Evolutionary conservation across 2,113 vertebrate genomes (phyloP).

Genomic region (Mobula birostris): DNA sequence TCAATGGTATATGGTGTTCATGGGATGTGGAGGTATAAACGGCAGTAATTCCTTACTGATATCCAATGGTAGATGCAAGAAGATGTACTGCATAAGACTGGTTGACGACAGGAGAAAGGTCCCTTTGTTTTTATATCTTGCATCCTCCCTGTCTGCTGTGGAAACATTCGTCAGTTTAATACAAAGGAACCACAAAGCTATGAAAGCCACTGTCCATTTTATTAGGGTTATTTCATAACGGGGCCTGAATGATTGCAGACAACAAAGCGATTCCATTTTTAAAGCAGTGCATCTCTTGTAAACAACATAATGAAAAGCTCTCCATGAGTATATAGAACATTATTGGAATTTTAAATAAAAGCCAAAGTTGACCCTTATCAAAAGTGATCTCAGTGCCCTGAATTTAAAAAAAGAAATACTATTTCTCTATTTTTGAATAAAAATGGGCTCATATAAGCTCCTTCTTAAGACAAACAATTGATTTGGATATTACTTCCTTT

Average conservation of each 20-base stretch:
- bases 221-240: neutral
- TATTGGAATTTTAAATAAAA: neutral
- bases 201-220: neutral
- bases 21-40: neutral
- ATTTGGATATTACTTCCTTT: neutral
- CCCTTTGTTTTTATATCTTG: neutral
- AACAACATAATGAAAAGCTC: neutral
- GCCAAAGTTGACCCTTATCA: neutral
- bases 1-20: neutral
- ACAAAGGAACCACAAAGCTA: neutral
- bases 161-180: neutral
- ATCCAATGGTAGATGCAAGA: neutral
- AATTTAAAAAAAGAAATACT: neutral
- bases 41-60: neutral
- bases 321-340: neutral
- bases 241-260: neutral
- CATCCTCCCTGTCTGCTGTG: neutral
- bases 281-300: neutral
- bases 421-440: neutral
- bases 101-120: neutral
- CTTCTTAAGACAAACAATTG: constrained; percentile 6
- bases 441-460: neutral
- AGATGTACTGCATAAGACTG: neutral
- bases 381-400: neutral
- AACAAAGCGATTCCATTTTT: neutral